Base-by-base conservation (phyloP, 2,888 invertebrate genomes). In the Agonopterix heracliana region DNA sequence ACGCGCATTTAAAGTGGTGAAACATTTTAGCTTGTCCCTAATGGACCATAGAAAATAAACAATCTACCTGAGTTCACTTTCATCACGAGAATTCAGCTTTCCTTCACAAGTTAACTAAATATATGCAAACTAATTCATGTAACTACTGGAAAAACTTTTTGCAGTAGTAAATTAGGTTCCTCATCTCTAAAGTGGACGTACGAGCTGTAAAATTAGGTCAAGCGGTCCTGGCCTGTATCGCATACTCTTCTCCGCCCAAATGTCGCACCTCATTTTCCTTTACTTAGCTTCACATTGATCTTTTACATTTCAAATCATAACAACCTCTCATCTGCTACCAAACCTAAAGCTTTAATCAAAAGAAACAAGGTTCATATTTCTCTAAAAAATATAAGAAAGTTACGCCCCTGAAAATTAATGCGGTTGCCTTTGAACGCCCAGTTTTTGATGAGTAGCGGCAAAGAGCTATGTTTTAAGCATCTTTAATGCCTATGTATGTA, bases 241-340 rank as follows among this genome's bases (percentile, higher is more conserved):
- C 73, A 64, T 64, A 60, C 65, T 61, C 60, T 60, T 55, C 64
- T 64, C 63, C 66, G 54, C 68, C 70, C 69, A 73, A 80, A 81
- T 78, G 75, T 78, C 74, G 66, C 80, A 78, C 76, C 80, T 79
- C 78, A 78, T 81, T 82, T 78, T 79, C 71, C 69, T 69, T 71
- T 77, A 80, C 75, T 80, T 76, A 74, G 68, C 65, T 65, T 55
- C 56, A 63, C 63, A 60, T 69, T 64, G 63, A 54, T 50, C 45
- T 57, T 54, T 50, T 47, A 47, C 56, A 54, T 61, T 61, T 9
- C 12, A 41, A 63, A 63, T 53, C 54, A 57, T 63, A 26, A 70
- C 56, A 53, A 53, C 41, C 26, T 38, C 12, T 2, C 11, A 12
- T 12, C 2, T 34, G 35, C 41, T 36, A 34, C 10, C 41, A 10